A percentile compares a stretch with the other conserved stretches of the same genome.
Conservation (phyloP, 1,140 invertebrate genomes). For the Penaeus japonicus region DNA sequence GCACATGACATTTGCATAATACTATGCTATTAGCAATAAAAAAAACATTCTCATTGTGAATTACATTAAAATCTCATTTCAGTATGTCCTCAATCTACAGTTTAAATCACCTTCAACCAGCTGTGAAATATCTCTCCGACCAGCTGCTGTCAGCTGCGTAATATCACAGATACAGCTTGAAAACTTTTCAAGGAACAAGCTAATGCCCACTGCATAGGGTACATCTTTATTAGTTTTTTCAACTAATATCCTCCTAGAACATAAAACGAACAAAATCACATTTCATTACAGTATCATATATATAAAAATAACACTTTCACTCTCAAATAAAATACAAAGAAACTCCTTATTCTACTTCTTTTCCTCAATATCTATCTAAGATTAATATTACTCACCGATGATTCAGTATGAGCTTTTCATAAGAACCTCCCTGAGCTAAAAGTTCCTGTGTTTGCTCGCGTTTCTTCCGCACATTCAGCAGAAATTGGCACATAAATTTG, state of each 20-base stretch:
- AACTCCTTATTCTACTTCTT: background rate
- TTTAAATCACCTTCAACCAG: slow-evolving; percentile 13
- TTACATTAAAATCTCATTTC: background rate
- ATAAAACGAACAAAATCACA: background rate
- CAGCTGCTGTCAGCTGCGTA: slow-evolving; percentile 13
- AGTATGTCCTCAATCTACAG: background rate
- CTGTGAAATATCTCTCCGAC: slow-evolving; percentile 14
- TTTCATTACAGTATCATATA: background rate
- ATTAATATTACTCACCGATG: slow-evolving; percentile 19
- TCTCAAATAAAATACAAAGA: background rate
- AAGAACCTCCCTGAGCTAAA: slow-evolving; percentile 41
- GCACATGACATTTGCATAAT: background rate
- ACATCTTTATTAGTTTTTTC: slow-evolving; percentile 16
- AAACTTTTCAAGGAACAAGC: slow-evolving; percentile 47
- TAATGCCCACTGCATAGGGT: slow-evolving; percentile 39
- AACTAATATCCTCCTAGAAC: slow-evolving; percentile 22
- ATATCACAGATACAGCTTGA: slow-evolving; percentile 7
- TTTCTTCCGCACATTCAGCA: slow-evolving; percentile 41
- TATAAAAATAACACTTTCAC: background rate
- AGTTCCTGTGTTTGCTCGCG: slow-evolving; percentile 13
- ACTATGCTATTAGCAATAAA: background rate
- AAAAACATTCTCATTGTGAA: background rate
- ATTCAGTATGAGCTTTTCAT: slow-evolving; percentile 35
- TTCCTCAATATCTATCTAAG: background rate
- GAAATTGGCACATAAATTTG: slow-evolving; percentile 41